These are phyloP conservation scores for Drosophila mayaguana DNA, from an alignment of 2,888 invertebrate genomes.

Conservation along the genomic window DNA sequence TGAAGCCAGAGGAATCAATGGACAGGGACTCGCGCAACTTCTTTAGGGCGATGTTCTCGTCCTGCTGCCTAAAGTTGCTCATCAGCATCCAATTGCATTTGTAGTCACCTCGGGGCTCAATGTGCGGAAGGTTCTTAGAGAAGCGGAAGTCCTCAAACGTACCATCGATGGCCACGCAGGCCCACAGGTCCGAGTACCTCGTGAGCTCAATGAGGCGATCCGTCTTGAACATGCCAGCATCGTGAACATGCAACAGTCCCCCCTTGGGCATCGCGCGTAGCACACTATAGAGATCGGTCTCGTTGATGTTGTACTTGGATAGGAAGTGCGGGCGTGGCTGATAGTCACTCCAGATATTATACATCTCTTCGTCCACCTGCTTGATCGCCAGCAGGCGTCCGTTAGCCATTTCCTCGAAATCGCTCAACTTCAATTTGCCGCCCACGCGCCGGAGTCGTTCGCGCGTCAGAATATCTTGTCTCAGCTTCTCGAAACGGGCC, in stretches of 20 bases:
- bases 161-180: conserved; percentile 40
- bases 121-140: conserved; percentile 23
- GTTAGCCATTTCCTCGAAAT: conserved; percentile 84
- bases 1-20: conserved; percentile 82
- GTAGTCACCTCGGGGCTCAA: conserved; percentile 17
- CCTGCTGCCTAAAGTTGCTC: conserved; percentile 35
- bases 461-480: neutral
- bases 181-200: conserved; percentile 53
- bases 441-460: conserved; percentile 52
- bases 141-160: conserved; percentile 57
- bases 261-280: conserved; percentile 91
- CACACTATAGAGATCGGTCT: conserved; percentile 88
- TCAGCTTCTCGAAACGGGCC: conserved; percentile 26
- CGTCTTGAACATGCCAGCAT: conserved; percentile 87
- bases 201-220: conserved; percentile 87
- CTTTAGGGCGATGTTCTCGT: conserved; percentile 74
- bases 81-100: conserved; percentile 71
- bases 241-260: conserved; percentile 89
- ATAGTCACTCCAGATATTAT: conserved; percentile 49
- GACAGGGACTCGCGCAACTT: conserved; percentile 38
- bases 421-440: conserved; percentile 80
- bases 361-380: conserved; percentile 86
- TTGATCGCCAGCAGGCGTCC: conserved; percentile 86
- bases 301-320: conserved; percentile 32
- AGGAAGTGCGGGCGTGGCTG: conserved; percentile 46